These are phyloP conservation scores for Autographa gamma DNA, from an alignment of 2,888 invertebrate genomes.

Conservation along the genomic window DNA sequence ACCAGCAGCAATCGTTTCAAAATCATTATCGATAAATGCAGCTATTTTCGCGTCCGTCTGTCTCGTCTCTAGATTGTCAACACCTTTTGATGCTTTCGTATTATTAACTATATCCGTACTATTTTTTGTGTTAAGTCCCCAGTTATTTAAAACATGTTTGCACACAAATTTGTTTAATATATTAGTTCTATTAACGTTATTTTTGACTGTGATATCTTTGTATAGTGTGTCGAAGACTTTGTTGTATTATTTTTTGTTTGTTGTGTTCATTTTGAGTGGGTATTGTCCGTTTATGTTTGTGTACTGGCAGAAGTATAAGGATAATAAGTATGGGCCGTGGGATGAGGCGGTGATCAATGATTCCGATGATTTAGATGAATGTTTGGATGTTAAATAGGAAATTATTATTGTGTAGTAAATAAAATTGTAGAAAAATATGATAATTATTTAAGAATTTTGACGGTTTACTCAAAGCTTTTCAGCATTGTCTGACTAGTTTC, in stretches of 20 bases:
- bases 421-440: no score
- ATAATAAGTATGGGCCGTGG: slow-evolving; percentile 99
- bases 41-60: slow-evolving; percentile 98
- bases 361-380: slow-evolving; percentile 86
- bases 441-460: no score
- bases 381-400: slow-evolving; percentile 55
- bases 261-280: slow-evolving; percentile 91
- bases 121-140: slow-evolving; percentile 96
- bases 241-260: slow-evolving; percentile 89
- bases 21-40: slow-evolving; percentile 97
- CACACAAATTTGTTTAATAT: slow-evolving; percentile 87
- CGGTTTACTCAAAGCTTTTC: no score
- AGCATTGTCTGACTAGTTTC: no score
- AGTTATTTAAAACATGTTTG: slow-evolving; percentile 91
- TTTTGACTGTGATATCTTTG: slow-evolving; percentile 85
- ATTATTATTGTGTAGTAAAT: no score
- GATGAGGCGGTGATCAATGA: slow-evolving; percentile 96
- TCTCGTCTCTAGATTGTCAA: slow-evolving; percentile 96
- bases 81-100: slow-evolving; percentile 96
- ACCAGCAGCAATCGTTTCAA: slow-evolving; percentile 95
- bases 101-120: slow-evolving; percentile 96
- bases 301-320: slow-evolving; percentile 93
- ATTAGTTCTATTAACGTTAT: slow-evolving; percentile 84
- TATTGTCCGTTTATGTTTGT: slow-evolving; percentile 94
- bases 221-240: slow-evolving; percentile 89